phyloP scores from a whole-genome alignment of 2,113 vertebrate species.

The Podiceps cristatus region DNA sequence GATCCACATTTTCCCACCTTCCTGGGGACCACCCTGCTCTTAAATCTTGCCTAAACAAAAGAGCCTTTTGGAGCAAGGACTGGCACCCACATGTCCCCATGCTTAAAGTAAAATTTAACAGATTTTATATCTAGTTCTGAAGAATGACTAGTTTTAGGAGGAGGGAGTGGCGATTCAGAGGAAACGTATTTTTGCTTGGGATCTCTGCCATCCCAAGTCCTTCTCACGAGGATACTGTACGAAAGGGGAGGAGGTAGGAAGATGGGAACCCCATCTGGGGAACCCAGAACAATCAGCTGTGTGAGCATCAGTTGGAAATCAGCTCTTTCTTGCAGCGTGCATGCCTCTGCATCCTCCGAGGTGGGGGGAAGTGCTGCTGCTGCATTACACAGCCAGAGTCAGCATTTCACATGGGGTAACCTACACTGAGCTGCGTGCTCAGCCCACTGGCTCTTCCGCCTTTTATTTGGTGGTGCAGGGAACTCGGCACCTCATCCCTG shows the following conservation, averaged over 20 bases:
- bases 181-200: background rate
- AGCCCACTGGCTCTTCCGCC: background rate
- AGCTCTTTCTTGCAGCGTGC: background rate
- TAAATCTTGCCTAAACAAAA: background rate
- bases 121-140: background rate
- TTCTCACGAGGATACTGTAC: background rate
- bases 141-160: background rate
- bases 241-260: background rate
- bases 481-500: background rate
- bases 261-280: background rate
- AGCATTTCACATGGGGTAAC: background rate
- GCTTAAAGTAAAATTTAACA: background rate
- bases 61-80: background rate
- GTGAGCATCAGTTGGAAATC: background rate
- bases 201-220: background rate
- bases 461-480: background rate
- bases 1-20: background rate
- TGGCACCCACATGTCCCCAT: background rate
- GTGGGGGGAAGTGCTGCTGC: background rate
- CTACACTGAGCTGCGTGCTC: background rate
- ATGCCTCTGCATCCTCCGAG: fast-evolving
- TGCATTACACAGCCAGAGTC: background rate
- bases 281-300: background rate
- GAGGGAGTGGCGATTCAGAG: background rate
- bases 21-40: background rate